Evolutionary conservation across 2,113 vertebrate genomes (phyloP).

Genomic region (Tamias sibiricus): DNA sequence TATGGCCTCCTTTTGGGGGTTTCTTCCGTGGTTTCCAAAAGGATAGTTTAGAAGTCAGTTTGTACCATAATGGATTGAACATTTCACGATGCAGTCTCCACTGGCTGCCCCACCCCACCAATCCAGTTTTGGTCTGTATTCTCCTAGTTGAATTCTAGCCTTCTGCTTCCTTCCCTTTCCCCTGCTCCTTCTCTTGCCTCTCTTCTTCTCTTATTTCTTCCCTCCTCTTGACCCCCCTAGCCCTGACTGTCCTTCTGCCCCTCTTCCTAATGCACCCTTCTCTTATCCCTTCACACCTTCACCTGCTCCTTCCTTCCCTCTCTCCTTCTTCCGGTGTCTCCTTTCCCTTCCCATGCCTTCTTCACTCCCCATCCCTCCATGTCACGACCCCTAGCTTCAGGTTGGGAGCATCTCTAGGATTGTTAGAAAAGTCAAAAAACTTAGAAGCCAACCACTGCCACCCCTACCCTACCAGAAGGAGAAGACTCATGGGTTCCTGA

Average conservation of each 20-base stretch:
- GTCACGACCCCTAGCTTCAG: background rate
- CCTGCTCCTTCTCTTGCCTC: background rate
- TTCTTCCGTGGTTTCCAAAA: background rate
- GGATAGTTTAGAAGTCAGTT: background rate
- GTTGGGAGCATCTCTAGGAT: background rate
- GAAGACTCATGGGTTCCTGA: background rate
- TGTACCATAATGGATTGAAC: background rate
- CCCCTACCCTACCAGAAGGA: background rate
- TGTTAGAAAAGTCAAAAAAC: background rate
- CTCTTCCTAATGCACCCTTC: background rate
- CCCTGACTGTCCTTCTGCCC: background rate
- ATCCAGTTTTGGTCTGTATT: background rate
- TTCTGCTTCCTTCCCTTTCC: background rate
- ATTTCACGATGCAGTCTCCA: background rate
- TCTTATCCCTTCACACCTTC: background rate
- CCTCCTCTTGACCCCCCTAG: background rate
- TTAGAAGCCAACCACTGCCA: background rate
- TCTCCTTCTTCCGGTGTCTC: background rate
- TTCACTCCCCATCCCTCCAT: background rate
- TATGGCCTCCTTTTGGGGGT: background rate
- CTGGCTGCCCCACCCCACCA: background rate
- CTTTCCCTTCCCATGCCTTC: background rate
- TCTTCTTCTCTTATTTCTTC: background rate
- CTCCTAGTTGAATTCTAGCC: background rate
- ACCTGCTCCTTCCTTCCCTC: background rate